A percentile compares a stretch with the other conserved stretches of the same genome.
Conservation (phyloP, 2,797 vertebrate genomes). For the Argentina silus region DNA sequence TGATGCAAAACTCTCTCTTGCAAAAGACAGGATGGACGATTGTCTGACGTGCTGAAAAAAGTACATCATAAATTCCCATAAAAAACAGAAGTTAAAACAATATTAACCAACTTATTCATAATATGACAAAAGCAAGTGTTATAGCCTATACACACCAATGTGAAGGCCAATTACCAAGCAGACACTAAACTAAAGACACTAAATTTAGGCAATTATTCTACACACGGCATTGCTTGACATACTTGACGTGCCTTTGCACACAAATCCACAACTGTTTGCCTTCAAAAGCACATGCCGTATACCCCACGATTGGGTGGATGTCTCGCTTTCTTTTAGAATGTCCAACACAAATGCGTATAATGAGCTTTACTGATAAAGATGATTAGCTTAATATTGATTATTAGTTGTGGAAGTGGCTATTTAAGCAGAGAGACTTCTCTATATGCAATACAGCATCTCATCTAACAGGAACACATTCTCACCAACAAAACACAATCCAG, state of each 20-base stretch:
- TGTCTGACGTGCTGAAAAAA: background rate
- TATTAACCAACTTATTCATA: background rate
- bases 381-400: constrained; percentile 16
- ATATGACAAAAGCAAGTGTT: background rate
- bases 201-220: background rate
- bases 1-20: background rate
- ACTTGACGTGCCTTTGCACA: background rate
- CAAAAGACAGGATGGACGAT: background rate
- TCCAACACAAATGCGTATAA: constrained; percentile 3
- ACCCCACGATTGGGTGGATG: too few species aligned
- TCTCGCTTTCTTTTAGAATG: background rate
- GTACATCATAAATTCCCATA: background rate
- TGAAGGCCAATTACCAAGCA: background rate
- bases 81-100: background rate
- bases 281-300: background rate
- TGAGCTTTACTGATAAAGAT: constrained; percentile 2
- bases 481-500: constrained; percentile 11
- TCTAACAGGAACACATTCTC: background rate
- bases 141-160: background rate
- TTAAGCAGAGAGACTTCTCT: constrained; percentile 6
- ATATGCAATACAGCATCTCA: background rate
- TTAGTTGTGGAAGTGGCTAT: constrained; percentile 18
- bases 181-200: background rate
- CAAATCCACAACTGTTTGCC: background rate
- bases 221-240: background rate